These are phyloP conservation scores for Lochmaea capreae DNA, from an alignment of 2,888 invertebrate species.

Conservation along the genomic window DNA sequence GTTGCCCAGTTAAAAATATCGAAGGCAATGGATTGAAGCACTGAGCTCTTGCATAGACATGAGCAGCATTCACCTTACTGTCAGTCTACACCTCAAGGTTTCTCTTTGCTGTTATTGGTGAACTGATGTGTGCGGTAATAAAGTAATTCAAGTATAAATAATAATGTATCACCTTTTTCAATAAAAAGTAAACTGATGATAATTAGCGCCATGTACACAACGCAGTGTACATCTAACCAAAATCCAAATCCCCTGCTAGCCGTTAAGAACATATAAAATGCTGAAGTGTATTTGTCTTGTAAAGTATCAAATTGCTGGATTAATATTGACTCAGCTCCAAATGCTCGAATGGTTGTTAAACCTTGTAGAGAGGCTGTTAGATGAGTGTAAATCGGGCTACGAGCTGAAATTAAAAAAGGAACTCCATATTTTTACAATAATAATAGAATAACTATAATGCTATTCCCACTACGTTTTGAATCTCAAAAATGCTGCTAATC, in stretches of 20 bases:
- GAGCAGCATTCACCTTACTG: no score
- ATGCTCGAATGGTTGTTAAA: constrained; percentile 79
- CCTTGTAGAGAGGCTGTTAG: constrained; percentile 81
- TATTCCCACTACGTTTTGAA: no score
- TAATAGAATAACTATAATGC: no score
- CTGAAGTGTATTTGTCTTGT: constrained; percentile 76
- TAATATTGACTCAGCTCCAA: constrained; percentile 73
- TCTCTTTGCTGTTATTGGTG: no score
- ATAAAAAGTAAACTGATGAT: constrained; percentile 67
- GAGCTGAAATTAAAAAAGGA: constrained; percentile 68
- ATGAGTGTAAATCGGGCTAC: constrained; percentile 82
- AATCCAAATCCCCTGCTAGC: constrained; percentile 78
- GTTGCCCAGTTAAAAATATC: no score
- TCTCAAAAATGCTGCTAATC: no score
- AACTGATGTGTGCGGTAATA: no score
- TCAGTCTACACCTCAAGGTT: no score
- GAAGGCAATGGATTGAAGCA: no score
- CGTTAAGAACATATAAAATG: constrained; percentile 75
- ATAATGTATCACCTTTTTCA: constrained; percentile 57
- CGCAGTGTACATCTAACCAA: constrained; percentile 75
- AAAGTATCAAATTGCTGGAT: constrained; percentile 72
- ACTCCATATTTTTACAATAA: no score
- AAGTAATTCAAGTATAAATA: constrained; percentile 3
- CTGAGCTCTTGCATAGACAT: no score
- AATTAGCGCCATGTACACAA: constrained; percentile 73